A percentile compares a stretch with the other conserved stretches of the same genome.
Conservation (phyloP, 1,140 invertebrate species). For the Pissodes strobi region DNA sequence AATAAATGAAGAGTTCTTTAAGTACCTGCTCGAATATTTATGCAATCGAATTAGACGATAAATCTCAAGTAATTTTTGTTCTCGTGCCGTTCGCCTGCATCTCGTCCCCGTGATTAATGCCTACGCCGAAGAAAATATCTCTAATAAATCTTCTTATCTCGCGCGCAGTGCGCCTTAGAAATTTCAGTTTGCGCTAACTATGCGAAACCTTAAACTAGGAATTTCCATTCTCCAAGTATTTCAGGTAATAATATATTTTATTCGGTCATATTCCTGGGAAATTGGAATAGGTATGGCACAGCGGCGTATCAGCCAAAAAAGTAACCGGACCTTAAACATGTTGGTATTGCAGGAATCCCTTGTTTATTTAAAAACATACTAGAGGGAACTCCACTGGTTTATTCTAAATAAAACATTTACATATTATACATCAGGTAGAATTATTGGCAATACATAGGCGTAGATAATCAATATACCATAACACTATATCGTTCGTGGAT, state of each 20-base stretch:
- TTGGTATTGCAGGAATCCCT: too few relatives aligned
- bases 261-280: slow-evolving; percentile 42
- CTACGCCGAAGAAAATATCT: slow-evolving; percentile 17
- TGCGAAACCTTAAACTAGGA: slow-evolving; percentile 42
- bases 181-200: slow-evolving; percentile 41
- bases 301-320: too few relatives aligned
- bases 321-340: too few relatives aligned
- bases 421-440: too few relatives aligned
- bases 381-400: too few relatives aligned
- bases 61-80: slow-evolving; percentile 7
- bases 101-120: slow-evolving; percentile 16
- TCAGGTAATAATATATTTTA: slow-evolving; percentile 49
- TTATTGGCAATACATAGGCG: too few relatives aligned
- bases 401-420: too few relatives aligned
- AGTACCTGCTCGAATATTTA: neutral
- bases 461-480: too few relatives aligned
- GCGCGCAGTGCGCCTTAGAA: slow-evolving; percentile 22
- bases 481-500: too few relatives aligned
- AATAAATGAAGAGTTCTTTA: too few relatives aligned
- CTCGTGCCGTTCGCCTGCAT: neutral
- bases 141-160: slow-evolving; percentile 35
- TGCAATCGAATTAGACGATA: neutral
- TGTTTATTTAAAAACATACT: too few relatives aligned
- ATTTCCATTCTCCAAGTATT: slow-evolving; percentile 43
- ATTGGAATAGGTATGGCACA: slow-evolving; percentile 11